Percentiles rank a stretch among this genome's conserved stretches.
These are phyloP conservation scores for Tamandua tetradactyla DNA, from an alignment of 2,797 vertebrate genomes.

Conservation along the genomic window DNA sequence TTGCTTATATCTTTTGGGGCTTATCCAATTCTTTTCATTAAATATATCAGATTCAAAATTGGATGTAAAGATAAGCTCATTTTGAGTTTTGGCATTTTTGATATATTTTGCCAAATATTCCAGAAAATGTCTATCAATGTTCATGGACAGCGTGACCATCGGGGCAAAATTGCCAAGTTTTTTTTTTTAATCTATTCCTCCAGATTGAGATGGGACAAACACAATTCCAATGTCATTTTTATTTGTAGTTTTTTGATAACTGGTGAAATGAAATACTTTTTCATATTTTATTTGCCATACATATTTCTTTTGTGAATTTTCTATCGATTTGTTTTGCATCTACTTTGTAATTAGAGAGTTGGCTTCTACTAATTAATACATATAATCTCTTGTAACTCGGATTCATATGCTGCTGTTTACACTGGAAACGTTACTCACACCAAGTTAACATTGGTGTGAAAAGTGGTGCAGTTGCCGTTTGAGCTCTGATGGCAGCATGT, in stretches of 20 bases:
- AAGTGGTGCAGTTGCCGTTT: not conserved
- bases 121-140: not conserved
- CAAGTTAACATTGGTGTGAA: not conserved
- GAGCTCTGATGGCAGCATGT: not conserved
- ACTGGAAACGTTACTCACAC: not conserved
- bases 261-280: not conserved
- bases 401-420: not conserved
- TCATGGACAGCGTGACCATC: not conserved
- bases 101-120: not conserved
- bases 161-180: not conserved
- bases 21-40: constrained; percentile 34
- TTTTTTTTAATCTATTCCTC: not conserved
- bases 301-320: not conserved
- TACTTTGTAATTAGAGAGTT: not conserved
- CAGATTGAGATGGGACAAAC: not conserved
- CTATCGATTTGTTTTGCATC: rapidly evolving
- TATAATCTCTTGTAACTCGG: not conserved
- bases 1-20: constrained; percentile 58
- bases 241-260: not conserved
- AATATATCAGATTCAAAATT: not conserved
- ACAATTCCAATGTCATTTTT: not conserved
- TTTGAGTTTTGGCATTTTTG: not conserved
- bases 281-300: rapidly evolving
- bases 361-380: rapidly evolving
- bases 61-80: not conserved